phyloP scores from a whole-genome alignment of 2,113 vertebrate genomes.

The Coryphaenoides rupestris region DNA sequence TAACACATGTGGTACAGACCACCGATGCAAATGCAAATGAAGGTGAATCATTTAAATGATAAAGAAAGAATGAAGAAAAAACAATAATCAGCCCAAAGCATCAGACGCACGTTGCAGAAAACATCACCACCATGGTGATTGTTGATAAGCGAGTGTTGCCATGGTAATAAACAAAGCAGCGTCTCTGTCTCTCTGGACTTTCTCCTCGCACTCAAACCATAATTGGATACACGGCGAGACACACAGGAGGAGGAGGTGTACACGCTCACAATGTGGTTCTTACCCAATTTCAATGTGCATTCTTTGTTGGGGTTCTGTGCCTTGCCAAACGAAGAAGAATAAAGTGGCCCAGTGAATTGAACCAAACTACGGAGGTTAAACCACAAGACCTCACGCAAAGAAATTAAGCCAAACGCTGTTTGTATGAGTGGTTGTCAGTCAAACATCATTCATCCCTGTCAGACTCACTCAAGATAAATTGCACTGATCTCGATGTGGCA shows the following conservation, averaged over 20 bases:
- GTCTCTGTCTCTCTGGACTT: conserved; percentile 39
- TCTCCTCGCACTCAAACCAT: conserved; percentile 20
- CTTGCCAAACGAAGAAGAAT: not conserved
- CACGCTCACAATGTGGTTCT: too few relatives aligned
- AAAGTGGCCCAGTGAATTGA: conserved; percentile 8
- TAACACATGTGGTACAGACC: too few relatives aligned
- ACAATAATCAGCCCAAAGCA: not conserved
- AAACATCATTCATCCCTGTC: conserved; percentile 46
- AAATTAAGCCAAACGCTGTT: conserved; percentile 13
- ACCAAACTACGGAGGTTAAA: conserved; percentile 4
- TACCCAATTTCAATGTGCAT: conserved; percentile 15
- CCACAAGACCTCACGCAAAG: conserved; percentile 22
- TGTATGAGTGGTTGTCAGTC: conserved; percentile 34
- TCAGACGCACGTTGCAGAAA: conserved; percentile 39
- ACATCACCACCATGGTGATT: conserved; percentile 38
- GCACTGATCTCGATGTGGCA: conserved; percentile 73
- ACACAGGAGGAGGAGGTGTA: not conserved
- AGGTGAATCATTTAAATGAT: not conserved
- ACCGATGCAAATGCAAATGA: not conserved
- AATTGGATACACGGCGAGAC: conserved; percentile 15
- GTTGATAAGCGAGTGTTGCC: conserved; percentile 29
- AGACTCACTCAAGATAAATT: conserved; percentile 63
- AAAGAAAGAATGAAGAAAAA: not conserved
- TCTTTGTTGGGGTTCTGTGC: conserved; percentile 47
- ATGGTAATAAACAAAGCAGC: conserved; percentile 42